Percentiles rank a stretch among this genome's conserved stretches.
phyloP scores from a whole-genome alignment of 1,140 invertebrate species.

The Leucophenga varia region DNA sequence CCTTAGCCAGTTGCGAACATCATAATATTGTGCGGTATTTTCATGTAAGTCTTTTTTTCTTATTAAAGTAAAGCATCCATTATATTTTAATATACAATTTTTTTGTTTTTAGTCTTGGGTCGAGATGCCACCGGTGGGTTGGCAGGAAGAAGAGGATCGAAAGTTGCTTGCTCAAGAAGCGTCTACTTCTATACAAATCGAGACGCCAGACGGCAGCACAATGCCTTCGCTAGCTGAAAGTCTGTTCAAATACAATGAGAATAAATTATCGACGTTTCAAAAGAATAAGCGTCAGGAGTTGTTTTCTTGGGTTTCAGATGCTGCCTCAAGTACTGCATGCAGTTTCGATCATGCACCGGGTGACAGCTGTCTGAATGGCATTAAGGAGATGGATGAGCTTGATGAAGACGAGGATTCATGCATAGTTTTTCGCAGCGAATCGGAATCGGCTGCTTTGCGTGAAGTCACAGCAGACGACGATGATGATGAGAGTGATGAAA shows the following conservation, averaged over 20 bases:
- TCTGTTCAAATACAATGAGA: not conserved
- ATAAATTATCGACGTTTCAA: conserved; percentile 2
- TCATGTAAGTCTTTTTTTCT: conserved; percentile 33
- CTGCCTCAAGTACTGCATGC: conserved; percentile 36
- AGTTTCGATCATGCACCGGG: conserved; percentile 22
- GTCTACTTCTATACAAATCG: conserved; percentile 53
- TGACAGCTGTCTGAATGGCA: conserved; percentile 17
- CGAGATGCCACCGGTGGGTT: conserved; percentile 83
- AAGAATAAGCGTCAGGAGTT: conserved; percentile 31
- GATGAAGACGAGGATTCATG: conserved; percentile 48
- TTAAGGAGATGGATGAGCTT: conserved; percentile 24
- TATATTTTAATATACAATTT: conserved; percentile 57
- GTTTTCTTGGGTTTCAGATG: conserved; percentile 45
- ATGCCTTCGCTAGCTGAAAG: conserved; percentile 30
- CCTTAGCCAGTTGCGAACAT: conserved; percentile 92
- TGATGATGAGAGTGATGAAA: conserved; percentile 11
- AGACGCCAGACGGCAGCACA: conserved; percentile 46
- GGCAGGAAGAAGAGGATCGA: conserved; percentile 81
- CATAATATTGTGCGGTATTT: conserved; percentile 93
- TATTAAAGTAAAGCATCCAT: not conserved
- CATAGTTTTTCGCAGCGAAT: conserved; percentile 48
- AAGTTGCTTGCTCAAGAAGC: conserved; percentile 60
- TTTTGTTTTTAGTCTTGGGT: conserved; percentile 91
- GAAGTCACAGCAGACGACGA: conserved; percentile 9
- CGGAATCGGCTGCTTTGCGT: conserved; percentile 38